These are phyloP conservation scores for Leucoraja erinaceus DNA, from an alignment of 2,113 vertebrate species.

Conservation along the genomic window DNA sequence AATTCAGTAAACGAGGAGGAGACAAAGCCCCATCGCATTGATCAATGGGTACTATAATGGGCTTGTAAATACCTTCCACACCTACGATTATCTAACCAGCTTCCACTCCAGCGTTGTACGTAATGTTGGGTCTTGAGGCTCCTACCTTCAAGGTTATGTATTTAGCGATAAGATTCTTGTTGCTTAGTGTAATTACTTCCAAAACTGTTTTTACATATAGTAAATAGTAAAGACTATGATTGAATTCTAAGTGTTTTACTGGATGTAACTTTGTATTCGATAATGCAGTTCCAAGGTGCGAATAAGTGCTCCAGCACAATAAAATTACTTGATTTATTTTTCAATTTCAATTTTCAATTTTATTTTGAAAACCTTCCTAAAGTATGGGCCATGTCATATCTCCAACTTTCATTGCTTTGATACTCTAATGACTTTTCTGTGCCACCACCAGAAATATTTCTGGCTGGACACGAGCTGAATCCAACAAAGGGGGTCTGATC, in stretches of 20 bases:
- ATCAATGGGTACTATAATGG: constrained; percentile 10
- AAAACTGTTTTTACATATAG: not conserved
- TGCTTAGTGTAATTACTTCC: not conserved
- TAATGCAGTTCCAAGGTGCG: not conserved
- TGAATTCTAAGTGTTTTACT: not conserved
- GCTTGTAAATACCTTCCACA: not conserved
- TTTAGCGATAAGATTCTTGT: not conserved
- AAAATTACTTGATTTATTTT: not conserved
- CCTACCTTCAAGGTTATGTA: not conserved
- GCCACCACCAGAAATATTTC: not conserved
- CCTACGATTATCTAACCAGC: not conserved
- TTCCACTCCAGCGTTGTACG: not conserved
- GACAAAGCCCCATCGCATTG: not conserved
- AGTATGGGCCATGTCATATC: not conserved
- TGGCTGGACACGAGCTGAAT: not conserved
- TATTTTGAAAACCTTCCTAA: not conserved
- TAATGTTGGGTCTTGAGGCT: not conserved
- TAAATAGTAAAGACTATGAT: not conserved
- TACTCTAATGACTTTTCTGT: not conserved
- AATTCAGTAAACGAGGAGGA: constrained; percentile 22
- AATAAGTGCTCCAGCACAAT: not conserved
- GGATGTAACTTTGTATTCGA: not conserved
- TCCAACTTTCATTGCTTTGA: not conserved
- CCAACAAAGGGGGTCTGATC: not conserved
- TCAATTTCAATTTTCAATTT: not conserved